Evolutionary conservation across 2,797 vertebrate genomes (phyloP).

Genomic region (Heteromormyrus szaboi): DNA sequence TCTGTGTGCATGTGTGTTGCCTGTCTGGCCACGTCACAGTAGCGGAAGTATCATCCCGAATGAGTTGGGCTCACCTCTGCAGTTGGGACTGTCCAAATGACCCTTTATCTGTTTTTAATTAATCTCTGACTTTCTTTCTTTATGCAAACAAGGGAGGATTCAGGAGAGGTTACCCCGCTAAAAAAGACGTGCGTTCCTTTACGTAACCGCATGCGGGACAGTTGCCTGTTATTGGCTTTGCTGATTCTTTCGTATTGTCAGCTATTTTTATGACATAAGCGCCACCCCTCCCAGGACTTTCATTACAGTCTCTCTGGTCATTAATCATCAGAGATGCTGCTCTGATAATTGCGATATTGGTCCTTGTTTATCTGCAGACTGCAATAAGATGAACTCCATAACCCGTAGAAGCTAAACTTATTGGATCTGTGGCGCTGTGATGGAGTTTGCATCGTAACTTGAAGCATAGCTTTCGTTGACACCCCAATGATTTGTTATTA

Average conservation of each 20-base stretch:
- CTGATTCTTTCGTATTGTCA: slow-evolving; percentile 57
- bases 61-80: neutral
- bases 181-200: slow-evolving; percentile 37
- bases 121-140: neutral
- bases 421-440: neutral
- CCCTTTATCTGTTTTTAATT: neutral
- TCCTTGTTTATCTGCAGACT: slow-evolving; percentile 40
- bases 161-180: neutral
- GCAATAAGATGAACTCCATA: neutral
- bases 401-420: neutral
- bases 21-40: neutral
- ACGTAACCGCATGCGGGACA: neutral
- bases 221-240: slow-evolving; percentile 45
- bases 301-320: slow-evolving; percentile 58
- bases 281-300: slow-evolving; percentile 52
- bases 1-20: neutral
- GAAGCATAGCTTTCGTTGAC: neutral
- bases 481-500: neutral
- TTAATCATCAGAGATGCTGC: slow-evolving; percentile 62
- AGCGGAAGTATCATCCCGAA: neutral
- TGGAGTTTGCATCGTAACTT: neutral
- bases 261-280: slow-evolving; percentile 66
- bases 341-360: slow-evolving; percentile 59
- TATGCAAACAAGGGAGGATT: neutral
- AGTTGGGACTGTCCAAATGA: neutral